phyloP scores from a whole-genome alignment of 1,140 invertebrate genomes.

The Camponotus floridanus region DNA sequence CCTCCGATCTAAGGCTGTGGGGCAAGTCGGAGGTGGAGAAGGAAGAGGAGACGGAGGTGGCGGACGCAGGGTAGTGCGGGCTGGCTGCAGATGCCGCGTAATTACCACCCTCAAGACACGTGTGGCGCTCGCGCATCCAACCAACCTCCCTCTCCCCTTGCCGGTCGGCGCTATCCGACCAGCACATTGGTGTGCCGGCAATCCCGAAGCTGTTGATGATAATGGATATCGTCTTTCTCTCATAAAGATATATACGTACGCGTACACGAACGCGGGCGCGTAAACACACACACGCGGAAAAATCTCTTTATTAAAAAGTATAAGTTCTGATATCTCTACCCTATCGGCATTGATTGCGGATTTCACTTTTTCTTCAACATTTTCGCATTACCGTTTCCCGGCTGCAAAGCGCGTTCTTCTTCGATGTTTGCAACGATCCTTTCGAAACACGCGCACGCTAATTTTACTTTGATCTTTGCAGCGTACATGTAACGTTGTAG shows the following conservation, averaged over 20 bases:
- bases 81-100: constrained; percentile 86
- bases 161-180: constrained; percentile 51
- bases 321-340: constrained; percentile 80
- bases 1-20: constrained; percentile 81
- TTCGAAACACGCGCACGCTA: not conserved
- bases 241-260: not conserved
- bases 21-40: constrained; percentile 77
- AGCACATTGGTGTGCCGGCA: constrained; percentile 74
- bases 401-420: not conserved
- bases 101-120: constrained; percentile 87
- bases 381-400: not conserved
- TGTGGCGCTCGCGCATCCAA: constrained; percentile 83
- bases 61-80: constrained; percentile 78
- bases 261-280: no score
- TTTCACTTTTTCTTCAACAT: constrained; percentile 43
- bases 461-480: constrained; percentile 12
- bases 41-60: constrained; percentile 74
- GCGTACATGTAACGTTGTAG: not conserved
- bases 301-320: constrained; percentile 85
- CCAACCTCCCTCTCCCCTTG: constrained; percentile 55
- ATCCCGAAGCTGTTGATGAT: constrained; percentile 75
- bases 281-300: constrained; percentile 65
- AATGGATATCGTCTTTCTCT: constrained; percentile 65
- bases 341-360: constrained; percentile 70
- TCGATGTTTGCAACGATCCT: not conserved